Conservation (phyloP, 2,797 vertebrate species). For the Catharus ustulatus region DNA sequence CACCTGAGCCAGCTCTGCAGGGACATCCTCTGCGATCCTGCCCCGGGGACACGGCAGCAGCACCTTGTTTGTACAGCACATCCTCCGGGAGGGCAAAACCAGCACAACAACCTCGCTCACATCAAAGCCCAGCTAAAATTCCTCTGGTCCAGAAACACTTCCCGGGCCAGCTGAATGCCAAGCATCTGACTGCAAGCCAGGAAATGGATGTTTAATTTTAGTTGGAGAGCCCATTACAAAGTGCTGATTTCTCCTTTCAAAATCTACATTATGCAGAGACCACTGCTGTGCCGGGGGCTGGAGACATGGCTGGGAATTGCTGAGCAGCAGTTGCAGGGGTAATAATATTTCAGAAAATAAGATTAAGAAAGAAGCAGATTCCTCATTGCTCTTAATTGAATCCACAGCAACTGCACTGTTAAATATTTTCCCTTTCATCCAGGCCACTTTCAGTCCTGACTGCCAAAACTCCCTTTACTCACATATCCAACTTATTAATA, state of each 20-base stretch:
- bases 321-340: neutral
- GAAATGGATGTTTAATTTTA: slow-evolving; percentile 21
- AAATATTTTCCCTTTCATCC: neutral
- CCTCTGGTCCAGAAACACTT: neutral
- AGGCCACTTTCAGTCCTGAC: neutral
- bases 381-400: slow-evolving; percentile 5
- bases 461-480: neutral
- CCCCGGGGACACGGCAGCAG: accelerated
- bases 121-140: neutral
- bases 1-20: neutral
- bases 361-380: neutral
- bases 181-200: neutral
- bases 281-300: neutral
- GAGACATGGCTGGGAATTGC: neutral
- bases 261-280: neutral
- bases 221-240: slow-evolving; percentile 39
- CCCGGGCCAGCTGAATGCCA: neutral
- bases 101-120: neutral
- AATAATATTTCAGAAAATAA: neutral
- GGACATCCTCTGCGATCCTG: accelerated
- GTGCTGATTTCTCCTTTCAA: slow-evolving; percentile 34
- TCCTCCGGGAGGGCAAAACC: neutral
- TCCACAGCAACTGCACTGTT: neutral
- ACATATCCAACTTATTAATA: neutral
- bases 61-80: accelerated